Evolutionary conservation across 2,888 invertebrate species (phyloP).

Genomic region (Chymomyza amoena): DNA sequence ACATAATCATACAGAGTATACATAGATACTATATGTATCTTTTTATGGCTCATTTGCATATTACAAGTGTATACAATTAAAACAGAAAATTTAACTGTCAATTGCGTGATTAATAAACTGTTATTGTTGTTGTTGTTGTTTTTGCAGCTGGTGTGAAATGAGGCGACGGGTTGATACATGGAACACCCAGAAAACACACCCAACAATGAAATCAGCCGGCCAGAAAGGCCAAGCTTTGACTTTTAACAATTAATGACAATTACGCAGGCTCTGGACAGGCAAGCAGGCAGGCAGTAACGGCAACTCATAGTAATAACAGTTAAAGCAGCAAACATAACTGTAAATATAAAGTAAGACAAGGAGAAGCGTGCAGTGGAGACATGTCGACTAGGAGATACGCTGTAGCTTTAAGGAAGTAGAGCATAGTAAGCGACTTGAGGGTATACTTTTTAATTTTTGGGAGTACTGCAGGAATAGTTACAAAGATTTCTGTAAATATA

Average conservation of each 20-base stretch:
- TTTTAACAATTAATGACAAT: constrained; percentile 65
- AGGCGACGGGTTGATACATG: constrained; percentile 39
- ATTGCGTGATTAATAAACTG: constrained; percentile 34
- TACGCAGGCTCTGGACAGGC: constrained; percentile 32
- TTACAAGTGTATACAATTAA: constrained; percentile 72
- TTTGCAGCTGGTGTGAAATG: not conserved
- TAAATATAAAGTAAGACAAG: not conserved
- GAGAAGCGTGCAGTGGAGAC: no score
- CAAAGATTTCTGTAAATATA: constrained; percentile 5
- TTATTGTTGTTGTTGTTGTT: not conserved
- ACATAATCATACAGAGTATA: not conserved
- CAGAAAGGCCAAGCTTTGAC: not conserved
- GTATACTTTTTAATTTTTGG: no score
- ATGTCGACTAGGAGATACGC: no score
- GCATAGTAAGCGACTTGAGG: no score
- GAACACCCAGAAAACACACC: constrained; percentile 15
- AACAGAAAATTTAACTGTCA: constrained; percentile 28
- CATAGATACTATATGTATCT: no score
- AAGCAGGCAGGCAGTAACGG: not conserved
- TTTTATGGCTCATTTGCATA: constrained; percentile 57
- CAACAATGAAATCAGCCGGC: not conserved
- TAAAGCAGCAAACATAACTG: constrained; percentile 7
- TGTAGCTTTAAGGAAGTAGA: no score
- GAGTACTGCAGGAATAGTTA: no score
- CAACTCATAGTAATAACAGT: not conserved